Evolutionary conservation across 2,888 invertebrate species (phyloP).

Genomic region (Poecilobothrus nobilitatus): DNA sequence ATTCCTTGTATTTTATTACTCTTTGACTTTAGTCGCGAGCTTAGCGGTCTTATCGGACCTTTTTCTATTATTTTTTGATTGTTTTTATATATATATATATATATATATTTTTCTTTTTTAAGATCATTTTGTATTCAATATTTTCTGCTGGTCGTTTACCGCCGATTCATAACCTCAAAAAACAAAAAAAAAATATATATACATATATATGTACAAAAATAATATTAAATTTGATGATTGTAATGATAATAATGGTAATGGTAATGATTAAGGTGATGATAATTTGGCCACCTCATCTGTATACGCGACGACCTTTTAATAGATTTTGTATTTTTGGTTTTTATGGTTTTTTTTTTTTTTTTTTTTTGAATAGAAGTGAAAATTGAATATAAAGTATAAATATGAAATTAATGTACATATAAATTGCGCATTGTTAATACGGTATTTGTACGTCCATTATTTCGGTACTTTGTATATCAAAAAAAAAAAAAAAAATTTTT

Average conservation of each 20-base stretch:
- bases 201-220: not conserved
- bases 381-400: not conserved
- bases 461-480: too few relatives aligned
- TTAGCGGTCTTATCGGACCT: too few relatives aligned
- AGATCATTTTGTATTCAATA: not conserved
- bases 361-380: not conserved
- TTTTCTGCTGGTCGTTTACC: not conserved
- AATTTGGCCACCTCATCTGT: not conserved
- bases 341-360: too few relatives aligned
- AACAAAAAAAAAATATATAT: not conserved
- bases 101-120: not conserved
- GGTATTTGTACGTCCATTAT: not conserved
- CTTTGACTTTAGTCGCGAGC: not conserved
- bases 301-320: conserved; percentile 3
- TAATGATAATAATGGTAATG: not conserved
- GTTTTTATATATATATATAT: too few relatives aligned
- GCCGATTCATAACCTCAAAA: not conserved
- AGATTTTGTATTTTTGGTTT: not conserved
- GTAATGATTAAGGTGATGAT: not conserved
- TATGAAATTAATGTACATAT: conserved; percentile 3
- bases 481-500: too few relatives aligned
- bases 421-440: not conserved
- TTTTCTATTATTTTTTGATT: not conserved
- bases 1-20: not conserved
- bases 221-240: not conserved